Evolutionary conservation across 37 sponge, comb jelly and placozoan genomes (phyloP), one percentile per base, ranked within the genome.

Genomic region (Diacarnus erythraeanus): DNA sequence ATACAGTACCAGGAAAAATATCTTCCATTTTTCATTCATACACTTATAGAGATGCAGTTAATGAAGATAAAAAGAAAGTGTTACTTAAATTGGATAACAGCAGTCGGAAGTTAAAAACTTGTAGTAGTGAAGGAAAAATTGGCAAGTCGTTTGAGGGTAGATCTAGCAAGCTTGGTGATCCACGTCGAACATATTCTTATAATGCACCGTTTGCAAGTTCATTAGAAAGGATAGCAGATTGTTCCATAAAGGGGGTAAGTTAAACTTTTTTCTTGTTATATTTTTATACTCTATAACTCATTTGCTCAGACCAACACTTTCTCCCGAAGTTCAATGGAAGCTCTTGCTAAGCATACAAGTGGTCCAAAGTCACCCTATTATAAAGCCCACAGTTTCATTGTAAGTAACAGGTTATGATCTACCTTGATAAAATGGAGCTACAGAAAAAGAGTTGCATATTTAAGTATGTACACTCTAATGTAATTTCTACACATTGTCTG

Each of bases 361-460:
- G 77, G 77, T 25, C 77, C 77, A 20, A 59, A 36, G 6, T 78
- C 86, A 33, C 68, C 65, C 25, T 87, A 80, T 38, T 77, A 41
- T 40, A 84, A 84, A 40, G 70, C 77, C 10, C 84, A 84, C 61
- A 69, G 60, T 15, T 84, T 84, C 37, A 5, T 2, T 18, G 66
- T 65, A 31, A 65, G 66, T 65, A 3, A 20, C 17, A 10, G 56
- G 10, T 54, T 54, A 20, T 54, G 10, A 17, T 54, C 56, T 54
- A 20, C 17, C 17, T n/a, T n/a, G n/a, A n/a, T n/a, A n/a, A n/a
- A n/a, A n/a, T n/a, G n/a, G n/a, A n/a, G n/a, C n/a, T n/a, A n/a
- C n/a, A n/a, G n/a, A n/a, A n/a, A n/a, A n/a, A n/a, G n/a, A n/a
- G n/a, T n/a, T n/a, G n/a, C n/a, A n/a, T n/a, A n/a, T n/a, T n/a